Percentiles rank a stretch among this genome's conserved stretches.
Conservation (phyloP, 2,797 vertebrate species). For the Ctenopoma multispine region DNA sequence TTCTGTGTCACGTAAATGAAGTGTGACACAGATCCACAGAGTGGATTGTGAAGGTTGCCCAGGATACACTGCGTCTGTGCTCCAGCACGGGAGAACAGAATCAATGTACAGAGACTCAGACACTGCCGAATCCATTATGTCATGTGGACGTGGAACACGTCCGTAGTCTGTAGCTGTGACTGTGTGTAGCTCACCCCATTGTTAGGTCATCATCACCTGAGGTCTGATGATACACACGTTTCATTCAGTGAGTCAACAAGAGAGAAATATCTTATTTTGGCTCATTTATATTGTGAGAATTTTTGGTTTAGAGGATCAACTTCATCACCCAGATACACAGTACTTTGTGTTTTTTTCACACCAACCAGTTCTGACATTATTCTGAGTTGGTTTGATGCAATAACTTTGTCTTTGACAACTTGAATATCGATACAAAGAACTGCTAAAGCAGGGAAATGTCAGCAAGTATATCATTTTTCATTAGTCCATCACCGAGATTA, state of each 20-base stretch:
- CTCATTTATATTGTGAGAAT: background rate
- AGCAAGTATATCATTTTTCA: too few species aligned
- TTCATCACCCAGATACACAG: background rate
- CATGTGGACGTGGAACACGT: background rate
- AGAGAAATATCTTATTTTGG: slow-evolving; percentile 4
- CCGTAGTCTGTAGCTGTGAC: background rate
- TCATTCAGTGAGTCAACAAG: slow-evolving; percentile 43
- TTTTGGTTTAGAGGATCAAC: slow-evolving; percentile 9
- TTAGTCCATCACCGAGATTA: too few species aligned
- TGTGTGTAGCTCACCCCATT: background rate
- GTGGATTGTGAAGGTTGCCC: background rate
- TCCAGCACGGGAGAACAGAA: background rate
- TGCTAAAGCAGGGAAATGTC: background rate
- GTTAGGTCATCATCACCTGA: slow-evolving; percentile 39
- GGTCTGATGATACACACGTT: slow-evolving; percentile 39
- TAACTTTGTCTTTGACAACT: background rate
- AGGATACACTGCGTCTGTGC: background rate
- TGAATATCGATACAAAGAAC: too few species aligned
- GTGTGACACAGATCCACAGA: background rate
- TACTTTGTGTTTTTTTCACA: background rate
- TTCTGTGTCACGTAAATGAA: background rate
- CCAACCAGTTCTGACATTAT: background rate
- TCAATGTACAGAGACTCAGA: background rate
- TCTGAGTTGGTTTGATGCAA: background rate
- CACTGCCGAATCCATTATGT: background rate